Conservation (phyloP, 2,797 vertebrate species). For the Novumbra hubbsi region DNA sequence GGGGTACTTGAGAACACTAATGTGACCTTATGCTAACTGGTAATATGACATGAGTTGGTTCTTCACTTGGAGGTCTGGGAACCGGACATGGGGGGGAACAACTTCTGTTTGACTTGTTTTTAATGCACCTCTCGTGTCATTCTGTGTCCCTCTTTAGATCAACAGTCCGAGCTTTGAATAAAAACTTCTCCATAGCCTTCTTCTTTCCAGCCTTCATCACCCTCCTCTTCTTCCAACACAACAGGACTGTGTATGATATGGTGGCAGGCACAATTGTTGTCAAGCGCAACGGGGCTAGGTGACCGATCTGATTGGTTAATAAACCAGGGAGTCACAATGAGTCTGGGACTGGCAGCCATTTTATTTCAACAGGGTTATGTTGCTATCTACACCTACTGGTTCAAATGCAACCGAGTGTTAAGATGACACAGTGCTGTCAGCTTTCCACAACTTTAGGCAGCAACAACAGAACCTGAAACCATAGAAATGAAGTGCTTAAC, state of each 20-base stretch:
- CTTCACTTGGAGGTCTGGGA: too few relatives aligned
- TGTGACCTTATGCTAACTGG: too few relatives aligned
- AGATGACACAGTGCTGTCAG: neutral
- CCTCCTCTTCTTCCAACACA: slow-evolving; percentile 97
- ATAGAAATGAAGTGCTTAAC: slow-evolving; percentile 4
- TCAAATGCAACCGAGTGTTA: neutral
- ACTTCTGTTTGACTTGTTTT: neutral
- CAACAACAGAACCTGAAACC: slow-evolving; percentile 11
- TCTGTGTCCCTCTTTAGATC: slow-evolving; percentile 75
- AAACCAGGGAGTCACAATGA: too few relatives aligned
- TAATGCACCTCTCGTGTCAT: neutral
- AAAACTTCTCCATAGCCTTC: slow-evolving; percentile 99
- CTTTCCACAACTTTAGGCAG: neutral
- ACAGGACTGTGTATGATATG: slow-evolving; percentile 98
- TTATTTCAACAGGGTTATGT: slow-evolving; percentile 18
- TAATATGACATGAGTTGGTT: too few relatives aligned
- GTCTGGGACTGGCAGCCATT: slow-evolving; percentile 29
- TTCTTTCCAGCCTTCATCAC: slow-evolving; percentile 99
- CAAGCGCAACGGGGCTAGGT: slow-evolving; percentile 88
- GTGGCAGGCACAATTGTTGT: slow-evolving; percentile 98
- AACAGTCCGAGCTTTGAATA: slow-evolving; percentile 94
- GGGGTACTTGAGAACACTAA: too few relatives aligned
- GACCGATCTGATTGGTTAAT: slow-evolving; percentile 60
- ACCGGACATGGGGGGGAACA: too few relatives aligned
- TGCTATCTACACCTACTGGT: neutral